phyloP scores from a whole-genome alignment of 2,797 vertebrate genomes.

The Pseudochirops corinnae region DNA sequence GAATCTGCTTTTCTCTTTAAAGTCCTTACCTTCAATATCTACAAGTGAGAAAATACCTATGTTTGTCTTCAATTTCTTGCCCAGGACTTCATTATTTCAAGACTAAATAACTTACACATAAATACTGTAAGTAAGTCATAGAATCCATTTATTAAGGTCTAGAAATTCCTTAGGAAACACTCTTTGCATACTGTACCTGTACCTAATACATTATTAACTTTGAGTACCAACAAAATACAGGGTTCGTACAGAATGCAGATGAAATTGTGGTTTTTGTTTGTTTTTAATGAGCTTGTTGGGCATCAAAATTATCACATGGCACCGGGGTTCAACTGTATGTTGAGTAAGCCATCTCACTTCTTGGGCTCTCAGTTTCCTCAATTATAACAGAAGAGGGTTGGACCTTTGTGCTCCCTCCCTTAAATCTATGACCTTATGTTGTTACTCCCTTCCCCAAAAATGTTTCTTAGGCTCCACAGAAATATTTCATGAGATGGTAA shows the following conservation, averaged over 20 bases:
- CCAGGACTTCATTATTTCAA: not conserved
- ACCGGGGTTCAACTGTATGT: not conserved
- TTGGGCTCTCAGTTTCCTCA: not conserved
- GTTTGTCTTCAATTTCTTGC: not conserved
- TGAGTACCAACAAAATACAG: not conserved
- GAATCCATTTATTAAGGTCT: not conserved
- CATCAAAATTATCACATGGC: not conserved
- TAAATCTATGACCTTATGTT: not conserved
- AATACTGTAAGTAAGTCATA: not conserved
- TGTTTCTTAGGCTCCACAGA: not conserved
- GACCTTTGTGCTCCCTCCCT: not conserved
- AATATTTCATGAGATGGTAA: not conserved
- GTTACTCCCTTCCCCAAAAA: not conserved
- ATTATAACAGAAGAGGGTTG: not conserved
- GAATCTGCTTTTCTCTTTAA: not conserved
- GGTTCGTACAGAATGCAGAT: not conserved
- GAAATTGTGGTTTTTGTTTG: not conserved
- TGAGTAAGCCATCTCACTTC: not conserved
- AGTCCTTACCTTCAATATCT: not conserved
- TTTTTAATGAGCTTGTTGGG: not conserved
- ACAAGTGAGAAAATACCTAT: not conserved
- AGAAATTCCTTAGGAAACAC: not conserved
- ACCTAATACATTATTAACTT: not conserved
- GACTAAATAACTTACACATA: not conserved
- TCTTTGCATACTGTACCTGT: not conserved